Conservation (phyloP, 2,888 invertebrate species). For the Chromoteleia sp. region DNA sequence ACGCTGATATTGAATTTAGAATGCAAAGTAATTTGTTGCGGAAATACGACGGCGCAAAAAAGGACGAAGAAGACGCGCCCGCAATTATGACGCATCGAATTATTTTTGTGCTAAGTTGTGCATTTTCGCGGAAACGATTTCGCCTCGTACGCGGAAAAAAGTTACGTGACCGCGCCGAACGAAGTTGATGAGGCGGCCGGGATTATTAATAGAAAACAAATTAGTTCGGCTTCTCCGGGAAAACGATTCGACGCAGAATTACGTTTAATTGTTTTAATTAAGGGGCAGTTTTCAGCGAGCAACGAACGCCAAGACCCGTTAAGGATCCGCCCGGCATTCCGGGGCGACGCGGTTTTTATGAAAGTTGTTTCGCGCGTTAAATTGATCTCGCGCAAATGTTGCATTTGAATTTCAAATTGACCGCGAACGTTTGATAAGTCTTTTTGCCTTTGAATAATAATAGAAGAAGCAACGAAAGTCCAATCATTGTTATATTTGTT, state of each 20-base stretch:
- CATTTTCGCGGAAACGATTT: slow-evolving; percentile 59
- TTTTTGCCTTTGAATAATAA: slow-evolving; percentile 29
- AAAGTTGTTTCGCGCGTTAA: slow-evolving; percentile 29
- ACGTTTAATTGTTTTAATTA: slow-evolving; percentile 49
- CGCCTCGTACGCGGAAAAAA: slow-evolving; percentile 57
- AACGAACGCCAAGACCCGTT: neutral
- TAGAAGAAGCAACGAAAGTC: slow-evolving; percentile 11
- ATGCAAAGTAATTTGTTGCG: slow-evolving; percentile 69
- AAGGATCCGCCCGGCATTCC: neutral
- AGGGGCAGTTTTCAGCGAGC: slow-evolving; percentile 2
- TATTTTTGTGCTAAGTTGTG: slow-evolving; percentile 55
- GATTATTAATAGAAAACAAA: slow-evolving; percentile 66
- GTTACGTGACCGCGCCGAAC: slow-evolving; percentile 53
- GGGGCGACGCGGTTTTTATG: slow-evolving; percentile 1
- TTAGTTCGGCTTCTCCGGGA: slow-evolving; percentile 40
- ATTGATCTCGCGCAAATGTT: slow-evolving; percentile 20
- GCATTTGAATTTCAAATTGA: slow-evolving; percentile 39
- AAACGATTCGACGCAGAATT: slow-evolving; percentile 26
- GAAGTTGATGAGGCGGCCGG: slow-evolving; percentile 34
- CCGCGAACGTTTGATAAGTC: slow-evolving; percentile 7
- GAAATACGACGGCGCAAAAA: slow-evolving; percentile 52
- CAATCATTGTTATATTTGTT: slow-evolving; percentile 48
- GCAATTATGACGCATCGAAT: slow-evolving; percentile 60
- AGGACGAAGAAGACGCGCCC: slow-evolving; percentile 30
- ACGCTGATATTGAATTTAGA: slow-evolving; percentile 62